Evolutionary conservation across 2,113 vertebrate species (phyloP).

Genomic region (Poeciliopsis turrubarensis): DNA sequence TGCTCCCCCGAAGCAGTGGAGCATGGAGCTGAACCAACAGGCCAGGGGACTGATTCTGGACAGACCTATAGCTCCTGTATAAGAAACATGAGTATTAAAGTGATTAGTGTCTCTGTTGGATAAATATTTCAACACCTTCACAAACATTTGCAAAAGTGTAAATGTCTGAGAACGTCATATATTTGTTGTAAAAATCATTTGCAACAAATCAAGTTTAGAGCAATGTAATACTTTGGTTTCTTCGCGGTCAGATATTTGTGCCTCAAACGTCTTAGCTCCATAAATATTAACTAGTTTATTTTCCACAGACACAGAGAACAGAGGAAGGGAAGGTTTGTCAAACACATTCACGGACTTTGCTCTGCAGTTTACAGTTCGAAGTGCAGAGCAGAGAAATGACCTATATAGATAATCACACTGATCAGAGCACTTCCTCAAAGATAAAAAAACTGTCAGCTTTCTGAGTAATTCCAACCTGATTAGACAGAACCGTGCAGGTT

Average conservation of each 20-base stretch:
- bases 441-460: conserved; percentile 8
- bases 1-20: conserved; percentile 93
- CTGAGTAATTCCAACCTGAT: conserved; percentile 7
- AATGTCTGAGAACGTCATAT: neutral
- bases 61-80: conserved; percentile 84
- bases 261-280: neutral
- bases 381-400: conserved; percentile 6
- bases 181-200: neutral
- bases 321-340: neutral
- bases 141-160: neutral
- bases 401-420: conserved; percentile 1
- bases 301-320: conserved; percentile 4
- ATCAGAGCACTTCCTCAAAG: neutral
- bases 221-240: conserved; percentile 5
- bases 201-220: neutral
- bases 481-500: neutral
- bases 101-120: neutral
- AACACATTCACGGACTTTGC: neutral
- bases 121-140: neutral
- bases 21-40: conserved; percentile 98
- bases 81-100: conserved; percentile 5
- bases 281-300: conserved; percentile 30
- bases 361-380: conserved; percentile 15
- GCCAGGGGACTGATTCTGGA: conserved; percentile 88
- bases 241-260: neutral